Evolutionary conservation across 2,113 vertebrate species (phyloP).

Genomic region (Calonectris borealis): DNA sequence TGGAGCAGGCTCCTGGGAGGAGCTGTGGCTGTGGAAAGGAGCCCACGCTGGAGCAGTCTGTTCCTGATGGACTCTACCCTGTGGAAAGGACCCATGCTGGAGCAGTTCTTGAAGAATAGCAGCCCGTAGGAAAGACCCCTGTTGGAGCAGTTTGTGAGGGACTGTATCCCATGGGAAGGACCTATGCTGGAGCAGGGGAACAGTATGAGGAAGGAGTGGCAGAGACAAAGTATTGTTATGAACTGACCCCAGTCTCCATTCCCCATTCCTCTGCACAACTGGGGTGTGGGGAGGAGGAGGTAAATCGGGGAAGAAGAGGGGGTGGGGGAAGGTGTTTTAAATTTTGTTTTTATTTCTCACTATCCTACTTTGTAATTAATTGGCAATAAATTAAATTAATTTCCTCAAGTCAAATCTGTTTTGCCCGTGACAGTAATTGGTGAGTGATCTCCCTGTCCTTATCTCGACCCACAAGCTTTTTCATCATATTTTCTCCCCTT

Average conservation of each 20-base stretch:
- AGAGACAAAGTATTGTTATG: neutral
- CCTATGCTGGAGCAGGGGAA: neutral
- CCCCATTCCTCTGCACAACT: neutral
- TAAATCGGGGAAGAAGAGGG: neutral
- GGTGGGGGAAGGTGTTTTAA: neutral
- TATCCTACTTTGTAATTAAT: neutral
- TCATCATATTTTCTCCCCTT: neutral
- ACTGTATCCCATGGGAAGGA: neutral
- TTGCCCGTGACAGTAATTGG: neutral
- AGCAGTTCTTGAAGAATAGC: neutral
- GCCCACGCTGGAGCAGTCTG: neutral
- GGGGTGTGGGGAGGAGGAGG: neutral
- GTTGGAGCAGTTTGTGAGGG: neutral
- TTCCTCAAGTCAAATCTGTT: neutral
- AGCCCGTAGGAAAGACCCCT: neutral
- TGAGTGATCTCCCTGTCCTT: neutral
- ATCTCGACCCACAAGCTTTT: neutral
- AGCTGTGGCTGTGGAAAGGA: neutral
- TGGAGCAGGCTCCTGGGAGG: neutral
- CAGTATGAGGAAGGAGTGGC: neutral
- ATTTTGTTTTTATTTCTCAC: neutral
- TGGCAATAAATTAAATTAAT: neutral
- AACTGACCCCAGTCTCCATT: neutral
- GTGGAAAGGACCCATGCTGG: accelerated
- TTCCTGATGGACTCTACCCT: too few species aligned